Evolutionary conservation across 2,888 invertebrate genomes (phyloP).

Genomic region (Ectemnius continuus): DNA sequence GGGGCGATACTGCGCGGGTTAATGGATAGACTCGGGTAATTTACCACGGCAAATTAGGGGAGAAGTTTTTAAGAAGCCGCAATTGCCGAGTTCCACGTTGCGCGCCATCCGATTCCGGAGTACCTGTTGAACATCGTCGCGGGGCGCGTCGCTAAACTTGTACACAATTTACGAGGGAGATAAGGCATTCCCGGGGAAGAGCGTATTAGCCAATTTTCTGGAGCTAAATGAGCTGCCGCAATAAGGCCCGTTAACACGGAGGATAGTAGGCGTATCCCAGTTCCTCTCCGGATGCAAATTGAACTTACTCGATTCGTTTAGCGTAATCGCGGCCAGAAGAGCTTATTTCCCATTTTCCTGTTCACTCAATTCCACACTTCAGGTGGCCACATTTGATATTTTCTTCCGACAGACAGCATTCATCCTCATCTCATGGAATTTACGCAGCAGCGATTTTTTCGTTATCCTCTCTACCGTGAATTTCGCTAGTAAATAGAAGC

Average conservation of each 20-base stretch:
- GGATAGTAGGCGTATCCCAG: neutral
- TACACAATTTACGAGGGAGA: conserved; percentile 3
- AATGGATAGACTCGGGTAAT: conserved; percentile 1
- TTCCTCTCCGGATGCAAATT: neutral
- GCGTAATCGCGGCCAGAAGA: neutral
- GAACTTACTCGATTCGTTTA: neutral
- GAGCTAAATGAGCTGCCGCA: neutral
- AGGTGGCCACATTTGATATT: neutral
- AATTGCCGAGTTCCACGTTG: neutral
- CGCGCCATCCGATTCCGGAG: neutral
- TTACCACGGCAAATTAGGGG: neutral
- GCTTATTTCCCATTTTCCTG: neutral
- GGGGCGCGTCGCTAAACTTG: neutral
- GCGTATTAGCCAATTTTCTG: neutral
- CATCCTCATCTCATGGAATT: neutral
- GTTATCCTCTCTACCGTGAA: neutral
- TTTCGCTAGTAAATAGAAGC: too few relatives aligned
- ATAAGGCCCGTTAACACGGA: neutral
- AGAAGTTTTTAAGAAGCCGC: neutral
- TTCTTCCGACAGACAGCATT: neutral
- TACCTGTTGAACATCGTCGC: conserved; percentile 7
- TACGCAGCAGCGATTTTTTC: neutral
- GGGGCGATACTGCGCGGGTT: neutral
- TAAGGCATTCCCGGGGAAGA: neutral
- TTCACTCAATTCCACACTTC: neutral